Percentiles rank a stretch among this genome's conserved stretches.
Conservation (phyloP, 2,797 vertebrate genomes). For the Knipowitschia caucasica region DNA sequence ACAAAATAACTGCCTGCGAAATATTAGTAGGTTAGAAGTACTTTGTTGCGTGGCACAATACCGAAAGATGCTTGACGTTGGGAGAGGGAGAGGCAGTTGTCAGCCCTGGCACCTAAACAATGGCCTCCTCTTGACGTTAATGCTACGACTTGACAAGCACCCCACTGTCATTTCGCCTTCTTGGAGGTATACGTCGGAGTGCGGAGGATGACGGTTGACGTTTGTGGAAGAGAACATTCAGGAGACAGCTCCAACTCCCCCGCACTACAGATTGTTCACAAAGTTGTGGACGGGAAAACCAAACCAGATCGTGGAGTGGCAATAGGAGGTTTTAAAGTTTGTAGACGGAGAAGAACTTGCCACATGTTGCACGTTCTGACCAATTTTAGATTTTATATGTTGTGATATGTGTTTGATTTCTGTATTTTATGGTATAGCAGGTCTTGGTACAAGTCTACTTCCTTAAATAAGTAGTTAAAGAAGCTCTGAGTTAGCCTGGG, state of each 20-base stretch:
- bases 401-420: no score
- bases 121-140: conserved; percentile 67
- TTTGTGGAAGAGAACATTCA: conserved; percentile 1
- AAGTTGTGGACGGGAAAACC: conserved; percentile 37
- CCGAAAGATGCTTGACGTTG: conserved; percentile 63
- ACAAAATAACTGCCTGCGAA: conserved; percentile 70
- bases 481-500: no score
- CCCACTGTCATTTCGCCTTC: conserved; percentile 66
- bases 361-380: conserved; percentile 51
- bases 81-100: conserved; percentile 67
- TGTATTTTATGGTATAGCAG: no score
- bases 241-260: conserved; percentile 57
- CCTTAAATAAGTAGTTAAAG: no score
- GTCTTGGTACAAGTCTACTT: no score
- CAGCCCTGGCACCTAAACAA: conserved; percentile 79
- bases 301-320: conserved; percentile 14
- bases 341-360: conserved; percentile 25
- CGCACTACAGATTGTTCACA: conserved; percentile 32
- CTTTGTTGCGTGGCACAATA: conserved; percentile 79
- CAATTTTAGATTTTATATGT: no score
- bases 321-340: conserved; percentile 37
- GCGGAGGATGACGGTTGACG: conserved; percentile 49
- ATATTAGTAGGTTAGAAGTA: conserved; percentile 82
- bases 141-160: conserved; percentile 69
- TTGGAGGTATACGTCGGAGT: conserved; percentile 56